Evolutionary conservation across 1,140 invertebrate species (phyloP), one percentile per base, ranked within the genome.

Genomic region (Charaxes varanes): DNA sequence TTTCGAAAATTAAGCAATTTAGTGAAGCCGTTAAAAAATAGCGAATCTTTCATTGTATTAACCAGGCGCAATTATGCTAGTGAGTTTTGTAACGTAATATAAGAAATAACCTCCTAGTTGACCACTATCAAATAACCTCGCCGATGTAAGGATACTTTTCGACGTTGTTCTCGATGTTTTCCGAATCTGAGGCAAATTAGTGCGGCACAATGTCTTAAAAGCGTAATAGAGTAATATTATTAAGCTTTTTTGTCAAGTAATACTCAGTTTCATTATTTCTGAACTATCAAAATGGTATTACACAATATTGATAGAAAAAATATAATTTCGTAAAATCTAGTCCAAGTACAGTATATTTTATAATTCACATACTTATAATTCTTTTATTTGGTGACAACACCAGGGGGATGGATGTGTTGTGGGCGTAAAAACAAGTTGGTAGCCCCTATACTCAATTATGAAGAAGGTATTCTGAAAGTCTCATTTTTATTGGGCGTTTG

Each of bases 331-430:
- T n/a, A n/a, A n/a, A n/a, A n/a, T n/a, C n/a, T n/a, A n/a, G n/a
- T n/a, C n/a, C n/a, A n/a, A n/a, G n/a, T n/a, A n/a, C n/a, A n/a
- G n/a, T n/a, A n/a, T n/a, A n/a, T n/a, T n/a, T n/a, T n/a, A n/a
- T n/a, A n/a, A n/a, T n/a, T n/a, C n/a, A n/a, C n/a, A n/a, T n/a
- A n/a, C n/a, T n/a, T 27, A 30, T 6, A 13, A 18, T 36, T 41
- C 3, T 42, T 47, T 53, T 63, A 50, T 22, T 62, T 68, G 35
- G 34, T 67, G 53, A 50, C 38, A 42, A 51, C 41, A 47, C 41
- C 59, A 81, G 70, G 70, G 48, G 41, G 37, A 35, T 74, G 66
- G 68, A 61, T 78, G 33, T 78, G 72, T 81, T 79, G 74, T 74
- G 65, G 70, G 53, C 58, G 62, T 62, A 77, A 64, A 35, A 53